A percentile compares a stretch with the other conserved stretches of the same genome.
Conservation (phyloP, 2,888 invertebrate genomes). For the Macrosiphum euphorbiae region DNA sequence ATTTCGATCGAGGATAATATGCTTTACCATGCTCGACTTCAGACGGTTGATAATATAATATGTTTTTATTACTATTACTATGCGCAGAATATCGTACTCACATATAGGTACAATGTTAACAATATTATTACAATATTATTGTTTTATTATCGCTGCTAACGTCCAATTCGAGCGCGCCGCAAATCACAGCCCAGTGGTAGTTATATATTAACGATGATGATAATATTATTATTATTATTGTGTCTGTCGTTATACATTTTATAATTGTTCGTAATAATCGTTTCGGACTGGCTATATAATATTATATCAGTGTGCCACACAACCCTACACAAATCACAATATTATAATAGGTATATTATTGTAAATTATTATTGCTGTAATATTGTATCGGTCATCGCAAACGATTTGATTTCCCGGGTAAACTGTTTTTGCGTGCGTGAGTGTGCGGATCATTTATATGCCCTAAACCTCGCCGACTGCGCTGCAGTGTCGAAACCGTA, state of each 20-base stretch:
- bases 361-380: background rate
- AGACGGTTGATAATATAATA: background rate
- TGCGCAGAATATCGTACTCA: background rate
- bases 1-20: background rate
- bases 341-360: background rate
- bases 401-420: background rate
- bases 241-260: background rate
- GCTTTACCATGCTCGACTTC: background rate
- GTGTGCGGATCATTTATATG: background rate
- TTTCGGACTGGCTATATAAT: background rate
- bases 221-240: too few species aligned
- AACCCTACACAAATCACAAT: background rate
- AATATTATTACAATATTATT: background rate
- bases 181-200: background rate
- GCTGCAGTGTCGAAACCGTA: background rate
- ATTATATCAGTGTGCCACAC: too few species aligned
- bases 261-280: background rate
- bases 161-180: background rate
- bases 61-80: background rate
- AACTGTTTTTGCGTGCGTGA: background rate
- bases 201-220: background rate
- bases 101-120: background rate
- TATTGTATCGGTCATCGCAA: background rate
- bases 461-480: background rate
- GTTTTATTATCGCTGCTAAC: background rate